Conservation (phyloP, 1,140 invertebrate species). For the Drosophila punjabiensis region DNA sequence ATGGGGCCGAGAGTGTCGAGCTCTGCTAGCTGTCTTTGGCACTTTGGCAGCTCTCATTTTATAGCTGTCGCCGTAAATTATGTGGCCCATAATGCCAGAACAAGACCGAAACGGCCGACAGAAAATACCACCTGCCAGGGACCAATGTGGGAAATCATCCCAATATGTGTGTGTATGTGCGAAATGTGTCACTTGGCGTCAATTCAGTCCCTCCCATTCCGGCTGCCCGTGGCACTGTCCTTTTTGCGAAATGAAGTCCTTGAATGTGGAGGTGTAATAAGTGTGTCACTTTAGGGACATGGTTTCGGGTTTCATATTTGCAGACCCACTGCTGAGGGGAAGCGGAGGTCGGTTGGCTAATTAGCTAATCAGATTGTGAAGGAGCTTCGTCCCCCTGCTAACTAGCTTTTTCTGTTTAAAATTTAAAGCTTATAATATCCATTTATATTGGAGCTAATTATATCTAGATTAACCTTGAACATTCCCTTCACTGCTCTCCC, state of each 20-base stretch:
- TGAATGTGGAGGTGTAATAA: slow-evolving; percentile 33
- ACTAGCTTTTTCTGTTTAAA: background rate
- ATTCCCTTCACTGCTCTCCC: background rate
- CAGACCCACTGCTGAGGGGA: slow-evolving; percentile 11
- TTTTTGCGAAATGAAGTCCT: slow-evolving; percentile 55
- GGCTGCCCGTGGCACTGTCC: slow-evolving; percentile 13
- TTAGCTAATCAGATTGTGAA: slow-evolving; percentile 68
- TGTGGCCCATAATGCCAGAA: slow-evolving; percentile 54
- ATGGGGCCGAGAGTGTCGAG: slow-evolving; percentile 40
- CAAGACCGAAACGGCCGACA: slow-evolving; percentile 40
- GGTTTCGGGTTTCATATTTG: slow-evolving; percentile 58
- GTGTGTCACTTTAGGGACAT: slow-evolving; percentile 55
- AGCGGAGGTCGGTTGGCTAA: slow-evolving; percentile 38
- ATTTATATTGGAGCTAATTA: background rate
- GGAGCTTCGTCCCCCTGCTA: background rate
- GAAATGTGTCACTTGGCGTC: slow-evolving; percentile 55
- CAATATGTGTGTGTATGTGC: slow-evolving; percentile 11
- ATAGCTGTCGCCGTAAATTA: slow-evolving; percentile 71
- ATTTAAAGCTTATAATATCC: background rate
- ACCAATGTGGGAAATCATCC: slow-evolving; percentile 37
- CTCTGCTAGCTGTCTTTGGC: slow-evolving; percentile 44
- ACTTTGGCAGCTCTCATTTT: slow-evolving; percentile 72
- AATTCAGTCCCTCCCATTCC: slow-evolving; percentile 28
- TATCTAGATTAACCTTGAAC: background rate
- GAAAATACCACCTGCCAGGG: slow-evolving; percentile 44